phyloP scores from a whole-genome alignment of 2,888 invertebrate genomes.

The Epicampocera succincta region DNA sequence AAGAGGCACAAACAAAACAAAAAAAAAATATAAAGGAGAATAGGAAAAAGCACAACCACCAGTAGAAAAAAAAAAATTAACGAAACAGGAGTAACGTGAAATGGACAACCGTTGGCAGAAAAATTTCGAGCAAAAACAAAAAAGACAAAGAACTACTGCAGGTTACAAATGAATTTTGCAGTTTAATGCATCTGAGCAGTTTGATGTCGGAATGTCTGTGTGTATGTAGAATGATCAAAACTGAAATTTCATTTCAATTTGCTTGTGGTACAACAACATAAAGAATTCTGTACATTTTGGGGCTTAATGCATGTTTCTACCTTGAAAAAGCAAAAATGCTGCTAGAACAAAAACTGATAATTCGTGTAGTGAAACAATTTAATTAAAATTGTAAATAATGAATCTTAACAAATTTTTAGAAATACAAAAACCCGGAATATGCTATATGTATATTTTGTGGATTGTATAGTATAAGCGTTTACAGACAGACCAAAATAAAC shows the following conservation, averaged over 20 bases:
- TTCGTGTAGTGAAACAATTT: slow-evolving; percentile 18
- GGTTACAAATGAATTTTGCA: slow-evolving; percentile 46
- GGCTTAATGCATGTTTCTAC: slow-evolving; percentile 7
- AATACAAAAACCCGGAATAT: background rate
- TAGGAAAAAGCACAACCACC: background rate
- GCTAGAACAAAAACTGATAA: background rate
- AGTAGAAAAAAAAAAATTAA: slow-evolving; percentile 27
- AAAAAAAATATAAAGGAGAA: too few species aligned
- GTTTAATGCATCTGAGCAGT: slow-evolving; percentile 32
- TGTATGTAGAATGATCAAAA: slow-evolving; percentile 8
- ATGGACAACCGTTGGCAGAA: slow-evolving; percentile 32
- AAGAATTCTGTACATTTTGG: slow-evolving; percentile 5
- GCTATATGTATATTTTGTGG: too few species aligned
- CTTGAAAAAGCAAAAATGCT: background rate
- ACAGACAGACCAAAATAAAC: too few species aligned
- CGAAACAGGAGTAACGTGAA: slow-evolving; percentile 32
- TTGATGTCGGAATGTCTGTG: background rate
- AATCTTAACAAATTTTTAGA: background rate
- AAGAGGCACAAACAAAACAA: slow-evolving; percentile 28
- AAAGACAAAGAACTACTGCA: slow-evolving; percentile 13
- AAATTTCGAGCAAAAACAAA: slow-evolving; percentile 4
- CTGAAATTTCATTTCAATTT: slow-evolving; percentile 35
- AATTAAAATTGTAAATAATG: slow-evolving; percentile 26
- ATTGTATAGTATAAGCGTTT: too few species aligned
- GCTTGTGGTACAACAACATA: slow-evolving; percentile 26